These are phyloP conservation scores for Ageneiosus marmoratus DNA, from an alignment of 2,113 vertebrate species.

Conservation along the genomic window DNA sequence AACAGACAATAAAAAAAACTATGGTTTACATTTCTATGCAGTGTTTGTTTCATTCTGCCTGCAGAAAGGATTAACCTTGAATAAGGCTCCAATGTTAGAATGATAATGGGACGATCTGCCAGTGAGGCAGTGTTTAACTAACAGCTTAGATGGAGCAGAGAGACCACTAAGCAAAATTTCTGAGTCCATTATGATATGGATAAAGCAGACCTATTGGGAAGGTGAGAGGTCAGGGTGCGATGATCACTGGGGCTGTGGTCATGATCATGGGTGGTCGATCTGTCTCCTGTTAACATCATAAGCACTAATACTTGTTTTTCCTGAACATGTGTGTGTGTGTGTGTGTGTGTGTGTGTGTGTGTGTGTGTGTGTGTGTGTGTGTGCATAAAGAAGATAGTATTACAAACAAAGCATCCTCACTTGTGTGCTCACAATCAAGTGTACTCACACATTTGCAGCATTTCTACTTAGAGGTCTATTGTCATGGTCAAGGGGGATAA, in stretches of 20 bases:
- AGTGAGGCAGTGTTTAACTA: conserved; percentile 46
- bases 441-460: conserved; percentile 9
- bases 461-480: conserved; percentile 26
- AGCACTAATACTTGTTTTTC: conserved; percentile 12
- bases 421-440: neutral
- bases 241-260: conserved; percentile 44
- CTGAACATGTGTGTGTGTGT: conserved; percentile 35
- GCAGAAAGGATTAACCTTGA: conserved; percentile 19
- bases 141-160: conserved; percentile 47
- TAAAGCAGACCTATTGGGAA: conserved; percentile 30
- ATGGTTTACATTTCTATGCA: conserved; percentile 30
- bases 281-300: conserved; percentile 29
- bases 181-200: conserved; percentile 45
- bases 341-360: neutral
- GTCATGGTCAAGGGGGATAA: conserved; percentile 40
- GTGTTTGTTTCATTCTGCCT: conserved; percentile 21
- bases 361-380: neutral
- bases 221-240: conserved; percentile 39
- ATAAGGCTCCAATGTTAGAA: conserved; percentile 33
- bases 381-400: conserved; percentile 18
- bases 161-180: conserved; percentile 44
- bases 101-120: conserved; percentile 49
- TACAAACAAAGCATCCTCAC: conserved; percentile 10
- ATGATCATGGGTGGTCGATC: conserved; percentile 44
- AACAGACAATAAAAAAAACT: conserved; percentile 31